Conservation (phyloP, 2,797 vertebrate species). For the Serranus cabrilla region DNA sequence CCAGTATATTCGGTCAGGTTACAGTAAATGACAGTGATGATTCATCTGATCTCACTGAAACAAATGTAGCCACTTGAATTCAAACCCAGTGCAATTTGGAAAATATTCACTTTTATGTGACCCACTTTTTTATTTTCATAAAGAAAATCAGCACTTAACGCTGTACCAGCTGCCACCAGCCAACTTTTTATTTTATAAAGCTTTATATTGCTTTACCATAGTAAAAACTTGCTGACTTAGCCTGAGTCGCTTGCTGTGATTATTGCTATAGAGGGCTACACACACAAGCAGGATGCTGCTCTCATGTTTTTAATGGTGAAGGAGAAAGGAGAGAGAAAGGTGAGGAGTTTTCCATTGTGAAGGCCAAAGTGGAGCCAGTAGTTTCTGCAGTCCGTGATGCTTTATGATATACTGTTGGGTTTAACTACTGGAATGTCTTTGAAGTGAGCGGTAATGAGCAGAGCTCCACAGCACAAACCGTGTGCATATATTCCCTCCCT, state of each 20-base stretch:
- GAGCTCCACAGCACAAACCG: no score
- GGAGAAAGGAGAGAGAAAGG: slow-evolving; percentile 12
- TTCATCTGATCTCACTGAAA: slow-evolving; percentile 33
- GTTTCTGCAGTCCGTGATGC: slow-evolving; percentile 41
- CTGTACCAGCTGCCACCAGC: slow-evolving; percentile 21
- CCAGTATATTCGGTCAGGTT: slow-evolving; percentile 19
- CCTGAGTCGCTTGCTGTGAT: slow-evolving; percentile 22
- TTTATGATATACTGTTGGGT: slow-evolving; percentile 64
- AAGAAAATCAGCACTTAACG: background rate
- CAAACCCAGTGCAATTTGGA: slow-evolving; percentile 4
- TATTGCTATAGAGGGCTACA: background rate
- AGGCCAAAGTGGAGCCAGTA: slow-evolving; percentile 50
- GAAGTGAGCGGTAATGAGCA: slow-evolving; percentile 62
- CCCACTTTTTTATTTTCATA: slow-evolving; percentile 18
- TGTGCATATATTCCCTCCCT: background rate
- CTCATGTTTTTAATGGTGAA: slow-evolving; percentile 42
- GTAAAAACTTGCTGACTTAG: slow-evolving; percentile 50
- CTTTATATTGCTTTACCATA: slow-evolving; percentile 15
- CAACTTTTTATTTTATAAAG: slow-evolving; percentile 28
- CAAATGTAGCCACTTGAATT: slow-evolving; percentile 3
- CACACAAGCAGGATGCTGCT: background rate
- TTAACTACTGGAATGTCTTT: slow-evolving; percentile 75
- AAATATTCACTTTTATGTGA: slow-evolving; percentile 17
- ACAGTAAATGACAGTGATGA: slow-evolving; percentile 46
- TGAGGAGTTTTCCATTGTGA: slow-evolving; percentile 52